These are phyloP conservation scores for Stylophora pistillata DNA, from an alignment of 64 coral and sea anemone species.

Conservation along the genomic window DNA sequence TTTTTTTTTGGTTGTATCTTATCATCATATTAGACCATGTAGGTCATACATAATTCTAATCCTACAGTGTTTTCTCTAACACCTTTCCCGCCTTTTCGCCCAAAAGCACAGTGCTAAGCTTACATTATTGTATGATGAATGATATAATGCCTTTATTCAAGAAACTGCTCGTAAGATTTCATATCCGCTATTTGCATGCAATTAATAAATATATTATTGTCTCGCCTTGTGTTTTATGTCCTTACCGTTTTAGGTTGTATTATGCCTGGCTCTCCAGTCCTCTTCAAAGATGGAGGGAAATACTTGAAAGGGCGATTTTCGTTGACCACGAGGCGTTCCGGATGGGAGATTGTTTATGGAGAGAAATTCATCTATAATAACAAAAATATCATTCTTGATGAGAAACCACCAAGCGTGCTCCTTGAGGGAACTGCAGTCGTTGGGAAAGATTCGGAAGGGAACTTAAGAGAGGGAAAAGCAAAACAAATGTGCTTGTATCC, in stretches of 20 bases:
- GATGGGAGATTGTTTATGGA: background rate
- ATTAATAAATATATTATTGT: background rate
- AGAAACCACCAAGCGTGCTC: background rate
- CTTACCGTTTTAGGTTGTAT: background rate
- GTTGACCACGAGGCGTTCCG: too few relatives aligned
- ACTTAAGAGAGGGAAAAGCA: background rate
- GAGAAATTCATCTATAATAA: background rate
- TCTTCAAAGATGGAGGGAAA: background rate
- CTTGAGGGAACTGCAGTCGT: background rate
- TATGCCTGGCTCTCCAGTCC: background rate
- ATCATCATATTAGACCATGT: too few relatives aligned
- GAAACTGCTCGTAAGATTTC: too few relatives aligned
- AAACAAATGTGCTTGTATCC: too few relatives aligned
- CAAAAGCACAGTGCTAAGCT: too few relatives aligned
- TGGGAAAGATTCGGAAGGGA: background rate
- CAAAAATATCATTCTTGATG: background rate
- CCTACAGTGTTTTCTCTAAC: too few relatives aligned
- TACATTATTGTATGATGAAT: too few relatives aligned
- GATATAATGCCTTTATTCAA: too few relatives aligned
- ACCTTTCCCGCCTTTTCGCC: too few relatives aligned
- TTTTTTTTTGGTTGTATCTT: too few relatives aligned
- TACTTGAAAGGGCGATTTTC: background rate
- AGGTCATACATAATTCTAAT: too few relatives aligned
- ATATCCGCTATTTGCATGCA: too few relatives aligned
- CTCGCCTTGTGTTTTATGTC: background rate